Evolutionary conservation across 2,888 invertebrate species (phyloP), one percentile per base, ranked within the genome.

Genomic region (Pollenia griseotomentosa): DNA sequence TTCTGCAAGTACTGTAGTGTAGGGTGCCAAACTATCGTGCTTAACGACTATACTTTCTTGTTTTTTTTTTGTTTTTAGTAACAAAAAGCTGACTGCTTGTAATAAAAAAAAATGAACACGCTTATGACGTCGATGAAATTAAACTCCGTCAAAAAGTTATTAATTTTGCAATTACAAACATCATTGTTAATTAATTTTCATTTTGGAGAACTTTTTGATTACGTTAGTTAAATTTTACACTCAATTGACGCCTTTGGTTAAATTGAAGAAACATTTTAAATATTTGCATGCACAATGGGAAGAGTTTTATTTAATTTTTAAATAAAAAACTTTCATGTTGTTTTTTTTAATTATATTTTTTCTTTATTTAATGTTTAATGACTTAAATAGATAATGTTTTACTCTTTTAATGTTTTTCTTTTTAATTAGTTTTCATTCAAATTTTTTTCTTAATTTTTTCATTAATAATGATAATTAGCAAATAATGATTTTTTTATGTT

Each of bases 381-480:
- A 84, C 87, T 87, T 87, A 87, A 87, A 84, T 87, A 84, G 77
- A 80, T 87, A 82, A 85, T 85, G 77, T 85, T 87, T 81, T 63
- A 66, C 77, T 77, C 63, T 75, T 81, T 73, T 75, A 23, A 83
- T 82, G 73, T 81, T 83, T 57, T 83, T 57, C 51, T 82, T 63
- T 85, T 85, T 75, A 75, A 75, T 81, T 86, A 81, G 77, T 80
- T 85, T 86, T 83, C 61, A 78, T 84, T 85, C n/a, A 80, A 77
- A 65, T 83, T 68, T 44, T 71, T 63, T 48, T 59, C 61, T 70
- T 63, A 8, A 40, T 71, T 65, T 86, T 73, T 87, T 81, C 80
- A 81, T 83, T 81, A 87, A 85, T 88, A 88, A 83, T 86, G 83
- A 83, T 88, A 86, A 88, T 88, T 88, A 88, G 88, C 87, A 87